phyloP scores from a whole-genome alignment of 2,113 vertebrate species.

The Aviceda subcristata region DNA sequence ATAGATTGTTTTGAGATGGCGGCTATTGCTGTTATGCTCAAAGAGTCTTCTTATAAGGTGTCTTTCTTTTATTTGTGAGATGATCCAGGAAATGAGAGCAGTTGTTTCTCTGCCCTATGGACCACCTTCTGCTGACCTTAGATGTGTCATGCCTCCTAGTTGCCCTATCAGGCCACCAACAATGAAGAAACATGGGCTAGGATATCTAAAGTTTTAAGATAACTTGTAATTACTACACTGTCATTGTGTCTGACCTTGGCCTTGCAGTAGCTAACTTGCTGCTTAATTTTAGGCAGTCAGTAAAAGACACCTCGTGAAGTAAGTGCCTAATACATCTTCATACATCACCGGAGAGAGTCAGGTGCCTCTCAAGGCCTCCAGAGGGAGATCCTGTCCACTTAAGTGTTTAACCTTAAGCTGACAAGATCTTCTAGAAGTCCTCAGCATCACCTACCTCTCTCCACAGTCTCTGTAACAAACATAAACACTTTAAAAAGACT shows the following conservation, averaged over 20 bases:
- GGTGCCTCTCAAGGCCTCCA: neutral
- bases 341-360: neutral
- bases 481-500: neutral
- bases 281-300: neutral
- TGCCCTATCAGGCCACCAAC: neutral
- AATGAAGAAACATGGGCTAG: neutral
- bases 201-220: neutral
- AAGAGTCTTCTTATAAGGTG: neutral
- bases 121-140: neutral
- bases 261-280: neutral
- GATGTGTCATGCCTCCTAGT: neutral
- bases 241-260: neutral
- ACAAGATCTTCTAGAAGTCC: neutral
- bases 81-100: neutral
- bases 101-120: neutral
- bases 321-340: neutral
- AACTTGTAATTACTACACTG: neutral
- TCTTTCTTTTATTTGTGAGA: neutral
- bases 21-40: neutral
- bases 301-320: neutral
- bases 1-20: neutral
- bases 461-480: neutral
- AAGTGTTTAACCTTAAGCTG: neutral
- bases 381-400: conserved; percentile 25
- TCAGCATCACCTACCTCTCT: neutral